Evolutionary conservation across 2,797 vertebrate genomes (phyloP).

Genomic region (Anguilla obscura): DNA sequence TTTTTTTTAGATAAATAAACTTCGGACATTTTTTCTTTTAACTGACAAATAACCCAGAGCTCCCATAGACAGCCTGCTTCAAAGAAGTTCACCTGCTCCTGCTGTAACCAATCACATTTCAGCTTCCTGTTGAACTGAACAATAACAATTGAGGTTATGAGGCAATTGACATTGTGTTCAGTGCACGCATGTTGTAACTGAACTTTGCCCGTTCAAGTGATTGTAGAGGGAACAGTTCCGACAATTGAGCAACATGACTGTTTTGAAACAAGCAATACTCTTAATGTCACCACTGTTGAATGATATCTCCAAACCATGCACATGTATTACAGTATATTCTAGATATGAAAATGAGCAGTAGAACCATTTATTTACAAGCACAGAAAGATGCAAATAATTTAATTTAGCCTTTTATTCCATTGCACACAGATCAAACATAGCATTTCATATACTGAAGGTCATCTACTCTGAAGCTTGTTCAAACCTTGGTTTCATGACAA

Average conservation of each 20-base stretch:
- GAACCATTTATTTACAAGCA: not conserved
- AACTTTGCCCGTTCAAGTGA: slow-evolving; percentile 11
- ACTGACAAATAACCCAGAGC: not conserved
- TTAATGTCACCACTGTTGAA: not conserved
- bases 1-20: too few relatives aligned
- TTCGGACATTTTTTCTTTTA: not conserved
- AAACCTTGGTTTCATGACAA: not conserved
- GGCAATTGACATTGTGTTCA: not conserved
- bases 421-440: not conserved
- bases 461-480: not conserved
- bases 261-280: not conserved
- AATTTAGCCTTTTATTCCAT: not conserved
- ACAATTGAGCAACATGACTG: slow-evolving; percentile 1
- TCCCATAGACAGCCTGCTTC: not conserved
- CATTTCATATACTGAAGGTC: not conserved
- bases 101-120: not conserved
- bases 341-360: not conserved
- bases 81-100: too few relatives aligned
- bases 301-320: not conserved
- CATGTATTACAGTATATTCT: not conserved
- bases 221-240: not conserved
- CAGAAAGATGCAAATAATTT: not conserved
- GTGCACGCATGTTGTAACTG: not conserved
- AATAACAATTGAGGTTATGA: not conserved
- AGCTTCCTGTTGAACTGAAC: not conserved